Conservation (phyloP, 1,140 invertebrate genomes). For the Pygmarrhopalites habei region DNA sequence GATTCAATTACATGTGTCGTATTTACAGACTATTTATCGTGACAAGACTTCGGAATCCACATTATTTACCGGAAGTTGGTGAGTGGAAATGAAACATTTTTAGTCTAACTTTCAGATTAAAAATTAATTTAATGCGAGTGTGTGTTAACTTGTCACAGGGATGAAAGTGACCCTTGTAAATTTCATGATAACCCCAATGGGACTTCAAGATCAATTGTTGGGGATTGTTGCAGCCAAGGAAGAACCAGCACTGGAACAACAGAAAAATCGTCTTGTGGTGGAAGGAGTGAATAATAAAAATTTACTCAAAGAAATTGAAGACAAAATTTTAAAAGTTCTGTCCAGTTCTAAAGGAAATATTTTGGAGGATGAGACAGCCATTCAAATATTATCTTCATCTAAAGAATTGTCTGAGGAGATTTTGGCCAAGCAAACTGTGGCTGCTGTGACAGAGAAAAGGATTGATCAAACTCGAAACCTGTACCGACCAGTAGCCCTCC, state of each 20-base stretch:
- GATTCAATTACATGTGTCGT: neutral
- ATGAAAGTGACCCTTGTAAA: slow-evolving; percentile 74
- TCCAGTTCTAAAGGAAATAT: slow-evolving; percentile 89
- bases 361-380: slow-evolving; percentile 90
- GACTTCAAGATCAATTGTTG: slow-evolving; percentile 82
- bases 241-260: slow-evolving; percentile 79
- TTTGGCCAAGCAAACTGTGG: slow-evolving; percentile 74
- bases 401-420: slow-evolving; percentile 81
- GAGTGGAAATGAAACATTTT: no score
- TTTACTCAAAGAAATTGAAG: slow-evolving; percentile 85
- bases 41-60: slow-evolving; percentile 79
- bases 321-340: slow-evolving; percentile 83
- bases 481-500: slow-evolving; percentile 75
- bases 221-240: slow-evolving; percentile 89
- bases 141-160: no score
- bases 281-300: slow-evolving; percentile 84
- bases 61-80: slow-evolving; percentile 75
- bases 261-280: slow-evolving; percentile 84
- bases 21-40: slow-evolving; percentile 72
- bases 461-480: slow-evolving; percentile 75
- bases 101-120: no score
- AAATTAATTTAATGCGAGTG: no score
- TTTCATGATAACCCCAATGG: slow-evolving; percentile 92
- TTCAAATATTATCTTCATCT: slow-evolving; percentile 84
- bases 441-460: slow-evolving; percentile 61